Evolutionary conservation across 2,797 vertebrate genomes (phyloP), one percentile per base, ranked within the genome.

Genomic region (Sebastiscus tertius): DNA sequence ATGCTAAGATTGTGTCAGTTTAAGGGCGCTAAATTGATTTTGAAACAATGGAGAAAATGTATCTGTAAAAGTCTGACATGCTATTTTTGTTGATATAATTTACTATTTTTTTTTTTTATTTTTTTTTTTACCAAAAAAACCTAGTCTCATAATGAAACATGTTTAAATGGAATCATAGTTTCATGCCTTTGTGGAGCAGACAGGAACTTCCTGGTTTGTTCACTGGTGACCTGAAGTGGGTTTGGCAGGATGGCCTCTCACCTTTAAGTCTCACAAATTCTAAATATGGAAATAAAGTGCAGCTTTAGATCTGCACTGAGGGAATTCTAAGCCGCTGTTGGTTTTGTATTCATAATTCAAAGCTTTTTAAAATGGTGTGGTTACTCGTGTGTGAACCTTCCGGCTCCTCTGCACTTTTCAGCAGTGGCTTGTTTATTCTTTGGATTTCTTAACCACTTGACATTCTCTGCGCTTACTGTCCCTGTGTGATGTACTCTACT

Each of bases 191-290:
- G 29, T 70, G 73, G 49, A 62, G 67, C 31, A 71, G 73, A 75
- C 72, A 33, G 78, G 86, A 88, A 83, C 68, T 77, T 83, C 84
- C 79, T 84, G 72, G 72, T 82, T 83, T 72, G 72, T 73, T 52
- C 24, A 39, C 74, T 29, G 13, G 29, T 82, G 81, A 84, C 81
- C 61, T 79, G 67, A 55, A 39, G 18, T 64, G 59, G 69, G 71
- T 72, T 84, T 79, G 77, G 80, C 69, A 83, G 68, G 54, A 71
- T 27, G 61, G 34, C 60, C 39, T 58, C 66, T 42, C 29, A 70
- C 60, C 68, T 20, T 63, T 31, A 72, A 72, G 31, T 66, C 67
- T 55, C 60, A 52, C 54, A 75, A 62, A 77, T 63, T 72, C 42
- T 27, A 33, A 73, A 61, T 29, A 65, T 8, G 8, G 46, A 63